Percentiles rank a stretch among this genome's conserved stretches.
phyloP scores from a whole-genome alignment of 2,113 vertebrate genomes.

The Columbina picui region DNA sequence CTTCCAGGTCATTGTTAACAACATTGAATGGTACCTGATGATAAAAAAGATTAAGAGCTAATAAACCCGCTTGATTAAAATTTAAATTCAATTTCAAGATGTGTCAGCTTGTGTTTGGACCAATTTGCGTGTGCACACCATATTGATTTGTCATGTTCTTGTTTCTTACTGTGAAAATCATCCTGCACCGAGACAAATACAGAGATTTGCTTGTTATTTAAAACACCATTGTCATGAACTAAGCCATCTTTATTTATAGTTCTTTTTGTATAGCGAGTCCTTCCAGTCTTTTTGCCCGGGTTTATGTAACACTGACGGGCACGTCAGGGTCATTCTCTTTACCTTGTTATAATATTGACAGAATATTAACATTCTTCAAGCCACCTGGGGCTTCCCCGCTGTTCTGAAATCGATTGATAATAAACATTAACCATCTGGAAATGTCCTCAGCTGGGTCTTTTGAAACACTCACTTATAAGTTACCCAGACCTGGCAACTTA shows the following conservation, averaged over 20 bases:
- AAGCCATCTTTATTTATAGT: not conserved
- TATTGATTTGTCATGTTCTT: not conserved
- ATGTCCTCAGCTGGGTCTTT: not conserved
- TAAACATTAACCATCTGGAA: conserved; percentile 46
- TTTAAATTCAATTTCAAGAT: not conserved
- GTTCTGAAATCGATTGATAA: not conserved
- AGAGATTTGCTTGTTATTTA: not conserved
- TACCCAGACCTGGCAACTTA: conserved; percentile 30
- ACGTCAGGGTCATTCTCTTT: not conserved
- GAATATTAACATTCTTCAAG: conserved; percentile 29
- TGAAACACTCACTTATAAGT: conserved; percentile 1
- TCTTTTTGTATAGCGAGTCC: not conserved
- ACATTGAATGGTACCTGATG: not conserved
- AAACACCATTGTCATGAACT: not conserved
- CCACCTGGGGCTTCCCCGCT: conserved; percentile 52
- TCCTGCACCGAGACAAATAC: fast-evolving
- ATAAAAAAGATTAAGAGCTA: not conserved
- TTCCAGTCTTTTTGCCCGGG: not conserved
- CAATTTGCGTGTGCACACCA: fast-evolving
- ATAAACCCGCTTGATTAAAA: conserved; percentile 9
- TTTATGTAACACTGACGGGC: not conserved
- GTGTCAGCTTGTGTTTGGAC: not conserved
- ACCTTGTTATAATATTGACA: conserved; percentile 31
- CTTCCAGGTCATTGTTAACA: conserved; percentile 30
- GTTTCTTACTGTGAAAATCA: not conserved